Conservation (phyloP, 2,113 vertebrate genomes). For the Salvelinus namaycush region DNA sequence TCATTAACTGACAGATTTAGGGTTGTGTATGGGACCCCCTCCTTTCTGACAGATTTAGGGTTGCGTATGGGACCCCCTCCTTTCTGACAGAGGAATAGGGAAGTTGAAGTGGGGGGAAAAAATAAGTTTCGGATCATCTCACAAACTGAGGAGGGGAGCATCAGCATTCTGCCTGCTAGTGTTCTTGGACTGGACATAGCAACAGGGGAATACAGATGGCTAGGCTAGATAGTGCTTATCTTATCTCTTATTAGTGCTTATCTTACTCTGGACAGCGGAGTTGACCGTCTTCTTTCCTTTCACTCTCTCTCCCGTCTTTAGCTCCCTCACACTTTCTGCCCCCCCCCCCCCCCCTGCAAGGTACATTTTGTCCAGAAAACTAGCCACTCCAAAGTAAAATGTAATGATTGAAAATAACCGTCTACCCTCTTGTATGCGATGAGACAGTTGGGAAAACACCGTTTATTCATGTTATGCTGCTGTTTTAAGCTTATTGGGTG, state of each 20-base stretch:
- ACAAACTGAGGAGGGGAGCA: slow-evolving; percentile 42
- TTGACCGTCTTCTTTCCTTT: slow-evolving; percentile 10
- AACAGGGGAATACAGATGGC: slow-evolving; percentile 75
- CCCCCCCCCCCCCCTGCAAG: not conserved
- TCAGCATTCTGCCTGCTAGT: slow-evolving; percentile 51
- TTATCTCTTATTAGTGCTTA: slow-evolving; percentile 65
- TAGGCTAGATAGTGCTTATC: slow-evolving; percentile 69
- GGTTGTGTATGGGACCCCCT: too few species aligned
- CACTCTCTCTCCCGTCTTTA: not conserved
- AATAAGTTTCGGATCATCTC: slow-evolving; percentile 47
- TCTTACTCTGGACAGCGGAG: too few species aligned
- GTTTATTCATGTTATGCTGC: too few species aligned
- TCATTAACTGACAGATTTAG: not conserved
- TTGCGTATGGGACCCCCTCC: too few species aligned
- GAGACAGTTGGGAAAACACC: too few species aligned
- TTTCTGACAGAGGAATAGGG: too few species aligned
- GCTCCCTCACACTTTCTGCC: not conserved
- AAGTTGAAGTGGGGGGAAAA: too few species aligned
- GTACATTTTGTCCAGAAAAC: slow-evolving; percentile 12
- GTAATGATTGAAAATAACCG: too few species aligned
- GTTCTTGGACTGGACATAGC: slow-evolving; percentile 51
- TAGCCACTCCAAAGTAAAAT: too few species aligned
- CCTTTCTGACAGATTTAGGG: too few species aligned
- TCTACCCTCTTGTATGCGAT: too few species aligned
- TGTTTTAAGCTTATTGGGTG: too few species aligned